Base-by-base conservation (phyloP, 2,113 vertebrate genomes). In the Gopherus evgoodei region DNA sequence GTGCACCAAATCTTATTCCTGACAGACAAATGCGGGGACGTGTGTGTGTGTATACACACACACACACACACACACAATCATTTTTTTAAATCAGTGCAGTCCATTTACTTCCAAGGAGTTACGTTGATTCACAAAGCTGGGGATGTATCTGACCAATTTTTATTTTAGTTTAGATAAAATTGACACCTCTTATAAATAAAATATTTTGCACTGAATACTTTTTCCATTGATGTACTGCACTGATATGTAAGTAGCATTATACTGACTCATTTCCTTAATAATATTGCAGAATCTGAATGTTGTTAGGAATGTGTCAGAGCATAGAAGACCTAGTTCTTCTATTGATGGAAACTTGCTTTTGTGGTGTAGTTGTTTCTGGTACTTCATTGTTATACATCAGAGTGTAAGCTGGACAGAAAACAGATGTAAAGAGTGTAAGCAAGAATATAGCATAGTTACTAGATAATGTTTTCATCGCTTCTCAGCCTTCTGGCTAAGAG, bases 61-160 rank as follows among this genome's bases (percentile, higher is more conserved):
- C 54, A 5, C 2, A n/a, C 54, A 44, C 22, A 1, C 7, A 22
- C 49, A 29, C 4, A 22, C 56, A 25, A 1, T 4, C 3, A 6
- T n/a, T 42, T 65, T 69, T n/a, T 50, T 27, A 27, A 44, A 17
- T 78, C 44, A 5, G 31, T 52, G 78, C 49, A 19, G 35, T 56
- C 82, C 75, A 16, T 27, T 57, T 76, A 47, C 35, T 50, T 50
- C 82, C 17, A 22, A 29, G 42, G 42, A 24, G 29, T 35, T 42
- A 12, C 10, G 17, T 54, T 47, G 56, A 4, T 38, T 31, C 9
- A 27, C 12, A 25, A 24, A 47, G 75, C 75, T 47, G 65, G 17
- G 8, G 17, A 69, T 69, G 31, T 69, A 4, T 83, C 78, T 50
- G 75, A 16, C 3, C 4, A 54, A 69, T 83, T 69, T 35, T 79